Evolutionary conservation across 53 echinoderm and acorn worm genomes (phyloP), one percentile per base, ranked within the genome.

Genomic region (Glandiceps talaboti): DNA sequence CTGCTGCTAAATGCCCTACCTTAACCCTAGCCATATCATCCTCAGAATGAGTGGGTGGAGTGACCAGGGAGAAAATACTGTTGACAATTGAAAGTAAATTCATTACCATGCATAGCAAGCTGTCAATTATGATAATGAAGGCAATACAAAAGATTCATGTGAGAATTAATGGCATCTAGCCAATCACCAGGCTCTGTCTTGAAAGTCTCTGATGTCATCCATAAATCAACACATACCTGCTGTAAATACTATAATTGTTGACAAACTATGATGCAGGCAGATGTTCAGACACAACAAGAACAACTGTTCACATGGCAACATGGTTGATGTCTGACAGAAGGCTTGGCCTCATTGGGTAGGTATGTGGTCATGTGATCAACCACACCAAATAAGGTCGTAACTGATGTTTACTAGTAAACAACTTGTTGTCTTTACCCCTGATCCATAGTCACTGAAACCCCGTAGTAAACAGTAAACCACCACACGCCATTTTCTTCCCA

Each of bases 391-490:
- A 45, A 45, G 64, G 64, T 45, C 64, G 20, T 45, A 12, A 45
- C 64, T 20, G 91, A 87, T 97, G 97, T 97, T 97, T 97, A 97
- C 88, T 87, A 83, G 97, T 97, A 97, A 97, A 97, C 97, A 97
- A 97, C 85, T 97, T 97, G 97, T 97, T 97, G 89, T 97, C 93
- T 91, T 97, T 97, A 97, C 88, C 97, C 97, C 97, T 97, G 93
- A 90, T 83, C 85, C 81, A 74, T 85, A 97, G 89, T 82, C 83
- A 85, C 89, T 93, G 97, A 88, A 91, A 97, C 97, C 97, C 97
- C 93, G 87, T 45, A 45, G 64, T 45, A 45, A 45, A 91, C 88
- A 86, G 97, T 97, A 97, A 97, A 97, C 93, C 93, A 91, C 89
- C 88, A 89, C 89, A 91, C 93, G 93, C 97, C 97, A 97, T 97